A percentile compares a stretch with the other conserved stretches of the same genome.
These are phyloP conservation scores for Amniataba percoides DNA, from an alignment of 2,797 vertebrate genomes.

Conservation along the genomic window DNA sequence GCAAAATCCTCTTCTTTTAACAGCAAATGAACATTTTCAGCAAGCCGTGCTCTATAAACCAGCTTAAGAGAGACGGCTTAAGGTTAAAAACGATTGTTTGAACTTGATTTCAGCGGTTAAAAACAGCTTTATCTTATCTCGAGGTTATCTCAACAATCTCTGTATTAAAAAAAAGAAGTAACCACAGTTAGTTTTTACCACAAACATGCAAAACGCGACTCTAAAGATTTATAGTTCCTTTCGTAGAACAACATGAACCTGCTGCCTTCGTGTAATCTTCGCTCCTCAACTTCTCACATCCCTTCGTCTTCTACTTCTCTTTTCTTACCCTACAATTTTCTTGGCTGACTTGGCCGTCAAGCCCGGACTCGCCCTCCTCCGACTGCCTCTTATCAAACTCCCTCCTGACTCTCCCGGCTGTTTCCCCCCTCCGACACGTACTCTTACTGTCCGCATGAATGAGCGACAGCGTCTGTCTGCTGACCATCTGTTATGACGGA, in stretches of 20 bases:
- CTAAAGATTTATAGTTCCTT: not conserved
- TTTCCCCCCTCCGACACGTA: slow-evolving; percentile 22
- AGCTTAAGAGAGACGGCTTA: not conserved
- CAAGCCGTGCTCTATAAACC: not conserved
- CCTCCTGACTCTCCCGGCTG: slow-evolving; percentile 18
- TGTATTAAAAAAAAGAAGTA: not conserved
- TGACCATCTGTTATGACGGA: slow-evolving; percentile 61
- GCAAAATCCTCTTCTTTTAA: not conserved
- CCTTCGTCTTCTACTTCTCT: not conserved
- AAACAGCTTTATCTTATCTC: not conserved
- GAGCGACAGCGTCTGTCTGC: slow-evolving; percentile 55
- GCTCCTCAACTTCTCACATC: slow-evolving; percentile 1
- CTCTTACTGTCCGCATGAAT: slow-evolving; percentile 35
- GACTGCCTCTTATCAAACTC: slow-evolving; percentile 32
- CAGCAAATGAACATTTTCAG: not conserved
- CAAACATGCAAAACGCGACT: not conserved
- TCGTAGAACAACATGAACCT: not conserved
- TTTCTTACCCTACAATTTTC: slow-evolving; percentile 48
- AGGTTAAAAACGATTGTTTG: not conserved
- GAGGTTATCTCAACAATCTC: not conserved
- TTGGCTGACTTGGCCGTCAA: slow-evolving; percentile 52
- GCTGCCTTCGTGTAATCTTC: slow-evolving; percentile 11
- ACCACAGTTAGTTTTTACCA: not conserved
- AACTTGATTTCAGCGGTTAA: not conserved
- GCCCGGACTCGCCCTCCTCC: slow-evolving; percentile 68